Conservation (phyloP, 2,113 vertebrate genomes). For the Heloderma charlesbogerti region DNA sequence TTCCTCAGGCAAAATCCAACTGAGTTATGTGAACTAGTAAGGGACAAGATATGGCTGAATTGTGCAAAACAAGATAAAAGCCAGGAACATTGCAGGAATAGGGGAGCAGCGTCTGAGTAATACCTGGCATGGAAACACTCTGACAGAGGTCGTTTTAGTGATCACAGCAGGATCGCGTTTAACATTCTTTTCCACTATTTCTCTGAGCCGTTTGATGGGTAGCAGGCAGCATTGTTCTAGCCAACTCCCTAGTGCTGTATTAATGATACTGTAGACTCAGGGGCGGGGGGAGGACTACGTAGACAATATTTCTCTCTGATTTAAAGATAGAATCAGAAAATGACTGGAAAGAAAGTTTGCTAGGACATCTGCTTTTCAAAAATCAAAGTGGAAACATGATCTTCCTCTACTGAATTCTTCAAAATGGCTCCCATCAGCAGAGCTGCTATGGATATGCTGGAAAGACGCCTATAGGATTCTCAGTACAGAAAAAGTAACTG, state of each 20-base stretch:
- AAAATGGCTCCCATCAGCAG: not conserved
- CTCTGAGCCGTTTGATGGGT: slow-evolving; percentile 57
- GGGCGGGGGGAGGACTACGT: not conserved
- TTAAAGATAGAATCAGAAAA: slow-evolving; percentile 49
- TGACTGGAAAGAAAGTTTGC: slow-evolving; percentile 60
- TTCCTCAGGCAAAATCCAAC: slow-evolving; percentile 75
- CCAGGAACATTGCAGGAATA: slow-evolving; percentile 29
- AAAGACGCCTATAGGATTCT: slow-evolving; percentile 6
- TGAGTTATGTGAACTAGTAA: slow-evolving; percentile 63
- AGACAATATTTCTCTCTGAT: slow-evolving; percentile 44
- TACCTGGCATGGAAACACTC: slow-evolving; percentile 55
- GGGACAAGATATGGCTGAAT: slow-evolving; percentile 45
- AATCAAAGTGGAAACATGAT: slow-evolving; percentile 50
- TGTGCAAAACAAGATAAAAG: slow-evolving; percentile 64
- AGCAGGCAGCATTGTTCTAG: slow-evolving; percentile 67
- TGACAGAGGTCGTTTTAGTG: slow-evolving; percentile 36
- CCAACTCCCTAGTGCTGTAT: slow-evolving; percentile 50
- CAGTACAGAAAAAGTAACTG: accelerated
- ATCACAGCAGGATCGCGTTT: slow-evolving; percentile 68
- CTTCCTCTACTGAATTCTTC: slow-evolving; percentile 43
- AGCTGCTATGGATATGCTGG: slow-evolving; percentile 16
- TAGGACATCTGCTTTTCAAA: slow-evolving; percentile 51
- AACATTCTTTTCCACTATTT: slow-evolving; percentile 56
- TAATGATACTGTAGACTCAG: slow-evolving; percentile 33
- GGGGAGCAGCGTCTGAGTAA: slow-evolving; percentile 54